These are phyloP conservation scores for Pachypanchax playfairii DNA, from an alignment of 2,113 vertebrate species.

Conservation along the genomic window DNA sequence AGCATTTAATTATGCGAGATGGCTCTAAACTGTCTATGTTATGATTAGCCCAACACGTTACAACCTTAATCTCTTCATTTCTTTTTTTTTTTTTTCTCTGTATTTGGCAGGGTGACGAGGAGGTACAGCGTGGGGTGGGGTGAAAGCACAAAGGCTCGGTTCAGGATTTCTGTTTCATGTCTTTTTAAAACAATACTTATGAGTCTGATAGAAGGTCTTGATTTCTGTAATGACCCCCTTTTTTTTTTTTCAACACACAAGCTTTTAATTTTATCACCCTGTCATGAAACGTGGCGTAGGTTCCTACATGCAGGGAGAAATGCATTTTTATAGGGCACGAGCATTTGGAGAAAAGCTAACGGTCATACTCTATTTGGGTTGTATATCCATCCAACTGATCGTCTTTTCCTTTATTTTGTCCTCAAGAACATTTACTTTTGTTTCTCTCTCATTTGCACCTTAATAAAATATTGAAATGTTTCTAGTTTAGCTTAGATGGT, in stretches of 20 bases:
- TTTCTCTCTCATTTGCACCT: background rate
- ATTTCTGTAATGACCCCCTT: background rate
- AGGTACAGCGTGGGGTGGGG: slow-evolving; percentile 9
- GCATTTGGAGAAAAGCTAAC: no score
- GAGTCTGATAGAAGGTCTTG: background rate
- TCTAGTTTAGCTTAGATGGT: background rate
- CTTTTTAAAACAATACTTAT: slow-evolving; percentile 8
- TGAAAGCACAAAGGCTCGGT: background rate
- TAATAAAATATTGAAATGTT: background rate
- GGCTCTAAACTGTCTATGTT: slow-evolving; percentile 80
- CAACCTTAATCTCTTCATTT: slow-evolving; percentile 76
- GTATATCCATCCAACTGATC: no score
- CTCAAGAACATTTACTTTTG: background rate
- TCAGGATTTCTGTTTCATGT: background rate
- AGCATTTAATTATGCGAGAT: slow-evolving; percentile 82
- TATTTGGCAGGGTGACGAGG: slow-evolving; percentile 27
- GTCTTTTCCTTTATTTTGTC: background rate
- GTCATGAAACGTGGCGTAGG: background rate
- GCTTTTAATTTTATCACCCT: background rate
- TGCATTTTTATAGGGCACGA: no score
- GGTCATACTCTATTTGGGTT: no score
- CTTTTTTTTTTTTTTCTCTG: slow-evolving; percentile 13
- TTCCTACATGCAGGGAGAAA: no score
- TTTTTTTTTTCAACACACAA: background rate
- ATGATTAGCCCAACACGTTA: slow-evolving; percentile 79